Evolutionary conservation across 1,140 invertebrate species (phyloP), one percentile per base, ranked within the genome.

Genomic region (Chymomyza costata): DNA sequence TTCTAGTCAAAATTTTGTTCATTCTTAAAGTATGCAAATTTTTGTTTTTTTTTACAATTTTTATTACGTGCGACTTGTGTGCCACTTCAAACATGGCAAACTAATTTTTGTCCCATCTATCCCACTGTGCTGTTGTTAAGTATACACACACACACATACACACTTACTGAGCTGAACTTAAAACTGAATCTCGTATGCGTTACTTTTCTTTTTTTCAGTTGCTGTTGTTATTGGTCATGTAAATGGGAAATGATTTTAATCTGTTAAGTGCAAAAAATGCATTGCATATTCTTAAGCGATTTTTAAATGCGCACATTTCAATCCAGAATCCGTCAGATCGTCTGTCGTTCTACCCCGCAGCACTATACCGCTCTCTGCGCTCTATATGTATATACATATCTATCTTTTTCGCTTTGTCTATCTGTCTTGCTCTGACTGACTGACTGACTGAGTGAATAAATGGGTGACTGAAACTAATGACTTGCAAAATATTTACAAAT

Each of bases 401-500:
- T n/a, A n/a, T n/a, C n/a, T n/a, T n/a, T n/a, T n/a, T n/a, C n/a
- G n/a, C n/a, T n/a, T n/a, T 34, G 31, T 11, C 31, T 11, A n/a
- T 11, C 13, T n/a, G 5, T 28, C 10, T 28, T 34, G 31, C n/a
- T 34, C 13, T 34, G 5, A 16, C 35, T 38, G 35, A n/a, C n/a
- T n/a, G 5, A 13, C 15, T 38, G 32, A 40, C 3, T 49, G 21
- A 34, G 50, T 41, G 45, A n/a, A n/a, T n/a, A n/a, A n/a, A 32
- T 47, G 45, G 51, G 37, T 59, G 61, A 66, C 61, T 53, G 55
- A 61, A 76, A 66, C 73, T 80, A 80, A 80, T 80, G 73, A 80
- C 78, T 74, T 67, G 73, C 68, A 80, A 80, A 80, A 80, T 80
- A 74, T 80, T 80, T 80, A 80, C 73, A 80, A 80, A 80, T 80